A percentile compares a stretch with the other conserved stretches of the same genome.
phyloP scores from a whole-genome alignment of 2,888 invertebrate species.

The Amaurobius ferox region DNA sequence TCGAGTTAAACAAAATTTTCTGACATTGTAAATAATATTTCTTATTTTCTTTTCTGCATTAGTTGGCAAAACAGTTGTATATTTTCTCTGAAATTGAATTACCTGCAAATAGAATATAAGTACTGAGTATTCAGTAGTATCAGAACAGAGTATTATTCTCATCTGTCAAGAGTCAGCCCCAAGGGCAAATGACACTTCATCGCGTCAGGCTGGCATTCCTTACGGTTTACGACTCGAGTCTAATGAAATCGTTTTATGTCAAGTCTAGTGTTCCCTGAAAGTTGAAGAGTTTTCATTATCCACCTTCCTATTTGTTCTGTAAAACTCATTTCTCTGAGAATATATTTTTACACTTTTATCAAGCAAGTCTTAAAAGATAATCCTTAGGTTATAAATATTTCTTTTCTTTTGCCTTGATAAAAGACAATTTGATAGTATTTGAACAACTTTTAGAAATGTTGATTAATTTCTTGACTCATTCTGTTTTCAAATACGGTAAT shows the following conservation, averaged over 20 bases:
- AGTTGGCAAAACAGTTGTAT: background rate
- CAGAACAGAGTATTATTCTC: background rate
- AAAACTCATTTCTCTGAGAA: background rate
- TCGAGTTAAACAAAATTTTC: no score
- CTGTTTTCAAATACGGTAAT: no score
- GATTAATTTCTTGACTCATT: no score
- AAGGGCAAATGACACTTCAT: background rate
- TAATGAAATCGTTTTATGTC: constrained; percentile 2
- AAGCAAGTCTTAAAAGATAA: background rate
- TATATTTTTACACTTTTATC: background rate
- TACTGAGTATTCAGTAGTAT: background rate
- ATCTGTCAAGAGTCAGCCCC: background rate
- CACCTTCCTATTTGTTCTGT: background rate
- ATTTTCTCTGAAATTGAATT: background rate
- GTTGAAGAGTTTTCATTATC: background rate
- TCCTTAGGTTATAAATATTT: background rate
- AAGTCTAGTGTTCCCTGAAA: background rate
- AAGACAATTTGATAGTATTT: no score
- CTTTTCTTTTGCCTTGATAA: no score
- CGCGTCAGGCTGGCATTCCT: background rate
- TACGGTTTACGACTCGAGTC: background rate
- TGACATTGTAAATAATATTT: no score
- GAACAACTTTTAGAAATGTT: no score
- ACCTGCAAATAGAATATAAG: background rate
- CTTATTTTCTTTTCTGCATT: no score